Conservation (phyloP, 2,888 invertebrate species). For the Parapristionchus giblindavisi region DNA sequence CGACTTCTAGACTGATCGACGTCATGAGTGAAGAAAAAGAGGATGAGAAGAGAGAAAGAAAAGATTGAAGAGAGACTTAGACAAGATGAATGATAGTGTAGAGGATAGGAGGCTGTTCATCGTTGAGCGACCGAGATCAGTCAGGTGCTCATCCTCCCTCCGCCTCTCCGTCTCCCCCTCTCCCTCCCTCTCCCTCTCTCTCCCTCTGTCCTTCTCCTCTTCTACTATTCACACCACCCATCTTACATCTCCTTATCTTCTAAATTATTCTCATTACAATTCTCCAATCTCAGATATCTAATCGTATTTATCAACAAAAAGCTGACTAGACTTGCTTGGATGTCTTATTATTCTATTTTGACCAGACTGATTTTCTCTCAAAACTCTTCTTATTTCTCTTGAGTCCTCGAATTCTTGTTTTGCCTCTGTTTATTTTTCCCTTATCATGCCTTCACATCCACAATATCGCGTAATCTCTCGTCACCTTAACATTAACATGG, state of each 20-base stretch:
- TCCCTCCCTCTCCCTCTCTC: background rate
- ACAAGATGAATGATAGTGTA: background rate
- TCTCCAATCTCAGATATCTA: too few relatives aligned
- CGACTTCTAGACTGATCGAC: too few relatives aligned
- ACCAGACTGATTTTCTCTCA: background rate
- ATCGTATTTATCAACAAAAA: too few relatives aligned
- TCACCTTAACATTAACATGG: too few relatives aligned
- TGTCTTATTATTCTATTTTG: background rate
- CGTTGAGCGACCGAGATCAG: background rate
- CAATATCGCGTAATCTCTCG: too few relatives aligned
- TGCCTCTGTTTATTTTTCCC: background rate
- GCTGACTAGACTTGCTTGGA: too few relatives aligned
- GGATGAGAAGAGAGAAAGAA: too few relatives aligned
- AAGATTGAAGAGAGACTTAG: too few relatives aligned
- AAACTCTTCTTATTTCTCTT: background rate
- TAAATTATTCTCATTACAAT: too few relatives aligned
- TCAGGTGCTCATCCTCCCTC: slow-evolving; percentile 10
- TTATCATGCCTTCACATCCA: background rate
- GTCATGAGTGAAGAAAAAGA: too few relatives aligned
- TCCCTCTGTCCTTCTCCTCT: background rate
- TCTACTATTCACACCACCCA: background rate
- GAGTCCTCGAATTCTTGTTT: background rate
- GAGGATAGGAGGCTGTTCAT: background rate
- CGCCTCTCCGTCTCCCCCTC: background rate
- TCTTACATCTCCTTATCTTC: background rate